A percentile compares a stretch with the other conserved stretches of the same genome.
Evolutionary conservation across 1,140 invertebrate species (phyloP).

Genomic region (Drosophila takahashii): DNA sequence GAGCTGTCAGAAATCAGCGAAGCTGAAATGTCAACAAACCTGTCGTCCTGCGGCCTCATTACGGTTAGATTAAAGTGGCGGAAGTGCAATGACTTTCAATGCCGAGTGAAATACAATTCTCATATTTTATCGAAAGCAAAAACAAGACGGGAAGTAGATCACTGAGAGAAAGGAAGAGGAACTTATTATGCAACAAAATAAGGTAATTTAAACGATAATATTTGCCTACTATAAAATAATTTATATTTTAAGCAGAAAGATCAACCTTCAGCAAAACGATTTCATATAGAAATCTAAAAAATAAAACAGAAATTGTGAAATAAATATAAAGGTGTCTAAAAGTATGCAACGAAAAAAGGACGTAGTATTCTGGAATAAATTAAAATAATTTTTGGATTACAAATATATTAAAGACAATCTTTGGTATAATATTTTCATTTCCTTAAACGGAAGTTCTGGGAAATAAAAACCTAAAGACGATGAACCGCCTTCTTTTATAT

Average conservation of each 20-base stretch:
- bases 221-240: no score
- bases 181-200: no score
- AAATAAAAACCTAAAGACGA: not conserved
- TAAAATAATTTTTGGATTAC: no score
- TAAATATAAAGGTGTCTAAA: no score
- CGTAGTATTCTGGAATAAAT: no score
- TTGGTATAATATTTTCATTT: not conserved
- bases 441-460: not conserved
- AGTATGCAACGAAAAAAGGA: no score
- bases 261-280: no score
- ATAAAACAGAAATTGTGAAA: no score
- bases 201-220: no score
- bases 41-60: constrained; percentile 38
- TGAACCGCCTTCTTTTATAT: not conserved
- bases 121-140: constrained; percentile 41
- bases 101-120: constrained; percentile 37
- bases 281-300: no score
- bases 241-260: no score
- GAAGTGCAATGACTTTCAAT: constrained; percentile 67
- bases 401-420: no score
- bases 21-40: constrained; percentile 59
- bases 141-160: not conserved
- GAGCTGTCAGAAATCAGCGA: constrained; percentile 54
- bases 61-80: constrained; percentile 51
- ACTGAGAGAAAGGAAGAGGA: constrained; percentile 11